Conservation (phyloP, 2,113 vertebrate species). For the Riparia riparia region DNA sequence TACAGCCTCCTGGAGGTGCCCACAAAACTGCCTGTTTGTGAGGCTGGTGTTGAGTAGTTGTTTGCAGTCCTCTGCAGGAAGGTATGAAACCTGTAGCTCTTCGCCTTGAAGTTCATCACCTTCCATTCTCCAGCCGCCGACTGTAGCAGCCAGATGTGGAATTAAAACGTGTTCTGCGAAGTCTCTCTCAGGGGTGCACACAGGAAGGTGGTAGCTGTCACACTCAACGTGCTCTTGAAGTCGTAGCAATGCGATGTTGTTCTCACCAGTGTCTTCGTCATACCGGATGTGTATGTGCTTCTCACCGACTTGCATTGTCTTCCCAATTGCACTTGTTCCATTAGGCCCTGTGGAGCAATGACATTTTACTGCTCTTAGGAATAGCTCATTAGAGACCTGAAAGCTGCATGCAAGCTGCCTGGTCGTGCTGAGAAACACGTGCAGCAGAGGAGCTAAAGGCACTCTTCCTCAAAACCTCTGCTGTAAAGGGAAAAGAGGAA, state of each 20-base stretch:
- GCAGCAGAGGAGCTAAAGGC: not conserved
- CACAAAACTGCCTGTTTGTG: constrained; percentile 89
- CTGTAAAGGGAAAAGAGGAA: not conserved
- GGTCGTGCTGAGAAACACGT: rapidly evolving
- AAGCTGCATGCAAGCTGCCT: not conserved
- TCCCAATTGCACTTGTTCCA: not conserved
- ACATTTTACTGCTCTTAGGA: not conserved
- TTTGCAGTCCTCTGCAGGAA: constrained; percentile 78
- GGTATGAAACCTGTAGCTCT: constrained; percentile 42
- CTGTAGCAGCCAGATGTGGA: constrained; percentile 63
- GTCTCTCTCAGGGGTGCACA: constrained; percentile 87
- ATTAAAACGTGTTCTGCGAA: constrained; percentile 87
- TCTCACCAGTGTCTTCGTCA: constrained; percentile 41
- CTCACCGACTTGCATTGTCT: not conserved
- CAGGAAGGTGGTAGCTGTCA: constrained; percentile 64
- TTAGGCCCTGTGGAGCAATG: constrained; percentile 25
- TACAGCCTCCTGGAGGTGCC: not conserved
- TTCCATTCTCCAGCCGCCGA: constrained; percentile 48
- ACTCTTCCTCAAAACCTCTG: rapidly evolving
- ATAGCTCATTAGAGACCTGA: not conserved
- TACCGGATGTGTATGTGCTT: constrained; percentile 77
- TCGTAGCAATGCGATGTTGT: constrained; percentile 82
- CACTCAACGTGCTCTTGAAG: constrained; percentile 72
- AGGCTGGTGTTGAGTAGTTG: constrained; percentile 74
- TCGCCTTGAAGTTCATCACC: not conserved